Conservation (phyloP, 37 sponge, comb jelly and placozoan genomes). For the Aphrocallistes beatrix region DNA sequence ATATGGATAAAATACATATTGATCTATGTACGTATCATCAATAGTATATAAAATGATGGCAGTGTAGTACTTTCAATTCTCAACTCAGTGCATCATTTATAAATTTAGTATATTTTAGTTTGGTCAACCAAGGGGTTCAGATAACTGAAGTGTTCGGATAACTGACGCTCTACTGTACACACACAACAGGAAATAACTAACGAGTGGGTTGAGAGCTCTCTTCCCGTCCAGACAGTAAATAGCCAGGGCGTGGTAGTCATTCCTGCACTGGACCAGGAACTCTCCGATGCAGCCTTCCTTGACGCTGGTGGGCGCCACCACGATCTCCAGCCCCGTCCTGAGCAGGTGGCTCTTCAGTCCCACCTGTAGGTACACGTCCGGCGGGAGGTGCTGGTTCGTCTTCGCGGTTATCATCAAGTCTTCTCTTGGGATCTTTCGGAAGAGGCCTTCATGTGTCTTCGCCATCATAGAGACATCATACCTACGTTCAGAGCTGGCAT, state of each 20-base stretch:
- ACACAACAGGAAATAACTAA: slow-evolving; percentile 24
- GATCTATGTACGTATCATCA: no score
- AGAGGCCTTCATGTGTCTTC: background rate
- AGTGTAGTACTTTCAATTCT: no score
- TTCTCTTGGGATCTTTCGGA: background rate
- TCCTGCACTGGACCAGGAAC: slow-evolving; percentile 52
- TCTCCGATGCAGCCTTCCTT: slow-evolving; percentile 25
- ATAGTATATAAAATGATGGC: no score
- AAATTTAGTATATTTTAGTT: no score
- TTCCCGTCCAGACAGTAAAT: slow-evolving; percentile 55
- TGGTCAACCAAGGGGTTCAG: no score
- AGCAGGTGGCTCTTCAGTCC: slow-evolving; percentile 57
- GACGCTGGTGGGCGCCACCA: slow-evolving; percentile 38
- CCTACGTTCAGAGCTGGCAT: no score
- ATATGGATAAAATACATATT: no score
- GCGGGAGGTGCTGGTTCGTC: slow-evolving; percentile 2
- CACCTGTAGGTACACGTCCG: slow-evolving; percentile 38
- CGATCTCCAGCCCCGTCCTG: slow-evolving; percentile 62
- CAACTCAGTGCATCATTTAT: no score
- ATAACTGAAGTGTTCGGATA: no score
- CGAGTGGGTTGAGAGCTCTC: slow-evolving; percentile 43
- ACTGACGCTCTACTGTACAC: no score
- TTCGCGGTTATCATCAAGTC: background rate
- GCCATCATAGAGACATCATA: background rate
- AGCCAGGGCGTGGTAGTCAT: slow-evolving; percentile 69